Base-by-base conservation (phyloP, 2,113 vertebrate species). In the Hippocampus guttulatus region DNA sequence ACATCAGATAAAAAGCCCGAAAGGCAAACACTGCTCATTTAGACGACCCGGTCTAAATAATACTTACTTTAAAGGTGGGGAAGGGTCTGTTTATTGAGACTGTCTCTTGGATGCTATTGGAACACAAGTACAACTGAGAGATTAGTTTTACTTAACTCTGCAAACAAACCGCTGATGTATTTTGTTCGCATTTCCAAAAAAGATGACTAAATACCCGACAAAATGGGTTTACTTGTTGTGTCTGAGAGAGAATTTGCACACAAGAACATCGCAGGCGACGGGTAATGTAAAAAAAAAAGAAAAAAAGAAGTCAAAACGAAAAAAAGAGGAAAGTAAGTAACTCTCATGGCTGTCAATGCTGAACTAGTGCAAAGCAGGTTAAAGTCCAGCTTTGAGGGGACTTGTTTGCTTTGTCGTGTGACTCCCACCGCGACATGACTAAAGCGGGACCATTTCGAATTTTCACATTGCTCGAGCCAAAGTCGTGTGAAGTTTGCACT, bases 1-100 rank as follows among this genome's bases (percentile, higher is more conserved):
- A 67, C 70, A 49, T 16, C 57, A 84, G 83, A 85, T 84, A 75
- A 88, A 49, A 84, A 83, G 78, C 69, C 64, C 0, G 20, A 54
- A 69, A 68, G 45, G 72, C 78, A 86, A 88, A 90, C 77, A 83
- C 67, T 64, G 75, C 83, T 75, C 67, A 80, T 83, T 81, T 74
- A 76, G 64, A 33, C 64, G 62, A 30, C 71, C 78, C 25, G 64
- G 69, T 25, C 72, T 80, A 58, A 61, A 33, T 61, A 27, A 18
- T 16, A 61, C 25, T 33, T 18, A 61, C 33, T 61, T 61, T 30
- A 30, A 61, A 60, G 15, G 27, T 11, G 25, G 16, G 27, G 25
- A 8, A 3, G 27, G 27, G 15, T 33, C 2, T 61, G 58, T 61
- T 61, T 61, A 61, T 55, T 55, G 82, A 73, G 76, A 76, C 75